Percentiles rank a stretch among this genome's conserved stretches.
Conservation (phyloP, 2,888 invertebrate genomes). For the Brachyopa scutellaris region DNA sequence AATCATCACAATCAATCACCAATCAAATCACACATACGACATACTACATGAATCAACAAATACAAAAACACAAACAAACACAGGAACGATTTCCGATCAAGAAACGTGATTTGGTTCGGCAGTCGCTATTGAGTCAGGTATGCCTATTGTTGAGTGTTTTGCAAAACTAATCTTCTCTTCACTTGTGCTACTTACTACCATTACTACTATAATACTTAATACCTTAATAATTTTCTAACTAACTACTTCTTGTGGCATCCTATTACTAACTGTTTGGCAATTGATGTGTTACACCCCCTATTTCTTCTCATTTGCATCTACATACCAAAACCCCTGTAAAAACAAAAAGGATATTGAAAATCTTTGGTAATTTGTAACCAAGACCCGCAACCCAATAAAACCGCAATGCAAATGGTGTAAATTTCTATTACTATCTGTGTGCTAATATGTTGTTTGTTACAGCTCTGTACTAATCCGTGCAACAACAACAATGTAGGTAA, state of each 20-base stretch:
- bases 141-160: conserved; percentile 73
- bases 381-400: conserved; percentile 44
- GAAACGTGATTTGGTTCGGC: conserved; percentile 90
- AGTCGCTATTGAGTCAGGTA: conserved; percentile 81
- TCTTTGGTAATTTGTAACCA: conserved; percentile 39
- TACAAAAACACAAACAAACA: conserved; percentile 74
- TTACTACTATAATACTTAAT: conserved; percentile 5
- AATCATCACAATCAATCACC: conserved; percentile 60
- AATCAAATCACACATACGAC: conserved; percentile 53
- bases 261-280: conserved; percentile 39
- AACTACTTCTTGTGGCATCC: conserved; percentile 26
- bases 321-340: neutral
- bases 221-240: conserved; percentile 17
- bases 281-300: conserved; percentile 11
- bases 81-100: conserved; percentile 91
- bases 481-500: conserved; percentile 22
- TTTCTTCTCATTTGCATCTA: neutral
- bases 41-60: conserved; percentile 57
- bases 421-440: conserved; percentile 65
- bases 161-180: conserved; percentile 41
- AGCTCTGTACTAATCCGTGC: conserved; percentile 53
- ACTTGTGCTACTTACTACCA: conserved; percentile 31
- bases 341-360: neutral
- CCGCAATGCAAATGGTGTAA: conserved; percentile 56
- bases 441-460: conserved; percentile 69